A percentile compares a stretch with the other conserved stretches of the same genome.
Conservation (phyloP, 2,797 vertebrate species). For the Myotis myotis region DNA sequence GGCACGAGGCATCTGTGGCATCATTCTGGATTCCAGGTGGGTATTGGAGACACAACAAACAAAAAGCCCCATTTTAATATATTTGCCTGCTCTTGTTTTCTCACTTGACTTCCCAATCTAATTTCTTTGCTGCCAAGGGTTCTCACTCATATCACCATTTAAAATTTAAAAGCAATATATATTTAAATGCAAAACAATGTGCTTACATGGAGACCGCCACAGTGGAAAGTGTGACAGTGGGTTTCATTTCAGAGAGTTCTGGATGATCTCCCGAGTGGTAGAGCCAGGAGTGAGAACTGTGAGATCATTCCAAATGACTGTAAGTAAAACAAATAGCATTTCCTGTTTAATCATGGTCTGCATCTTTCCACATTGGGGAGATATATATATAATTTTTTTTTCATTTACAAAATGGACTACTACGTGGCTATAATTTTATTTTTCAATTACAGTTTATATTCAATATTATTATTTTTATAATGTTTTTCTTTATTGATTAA, state of each 20-base stretch:
- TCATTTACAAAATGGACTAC: too few species aligned
- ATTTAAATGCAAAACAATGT: constrained; percentile 83
- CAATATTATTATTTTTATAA: too few species aligned
- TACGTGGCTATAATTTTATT: too few species aligned
- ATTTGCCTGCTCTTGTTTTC: constrained; percentile 80
- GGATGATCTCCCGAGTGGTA: constrained; percentile 56
- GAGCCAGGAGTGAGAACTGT: constrained; percentile 51
- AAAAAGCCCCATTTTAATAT: constrained; percentile 79
- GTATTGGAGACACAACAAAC: constrained; percentile 70
- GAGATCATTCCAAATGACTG: constrained; percentile 58
- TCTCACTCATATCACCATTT: constrained; percentile 79
- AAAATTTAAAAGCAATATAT: constrained; percentile 84
- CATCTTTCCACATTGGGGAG: constrained; percentile 26
- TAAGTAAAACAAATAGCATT: constrained; percentile 69
- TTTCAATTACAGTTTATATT: too few species aligned
- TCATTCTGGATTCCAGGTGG: constrained; percentile 71
- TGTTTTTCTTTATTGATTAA: too few species aligned
- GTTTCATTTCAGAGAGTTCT: constrained; percentile 73
- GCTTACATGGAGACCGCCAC: constrained; percentile 39
- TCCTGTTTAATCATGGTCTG: constrained; percentile 37
- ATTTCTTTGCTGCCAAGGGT: constrained; percentile 80
- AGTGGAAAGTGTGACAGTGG: constrained; percentile 15
- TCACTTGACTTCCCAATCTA: constrained; percentile 85
- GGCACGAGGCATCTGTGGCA: constrained; percentile 24
- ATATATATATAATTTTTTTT: too few species aligned